Percentiles rank a stretch among this genome's conserved stretches.
Evolutionary conservation across 1,140 invertebrate species (phyloP).

Genomic region (Drosophila parabipectinata): DNA sequence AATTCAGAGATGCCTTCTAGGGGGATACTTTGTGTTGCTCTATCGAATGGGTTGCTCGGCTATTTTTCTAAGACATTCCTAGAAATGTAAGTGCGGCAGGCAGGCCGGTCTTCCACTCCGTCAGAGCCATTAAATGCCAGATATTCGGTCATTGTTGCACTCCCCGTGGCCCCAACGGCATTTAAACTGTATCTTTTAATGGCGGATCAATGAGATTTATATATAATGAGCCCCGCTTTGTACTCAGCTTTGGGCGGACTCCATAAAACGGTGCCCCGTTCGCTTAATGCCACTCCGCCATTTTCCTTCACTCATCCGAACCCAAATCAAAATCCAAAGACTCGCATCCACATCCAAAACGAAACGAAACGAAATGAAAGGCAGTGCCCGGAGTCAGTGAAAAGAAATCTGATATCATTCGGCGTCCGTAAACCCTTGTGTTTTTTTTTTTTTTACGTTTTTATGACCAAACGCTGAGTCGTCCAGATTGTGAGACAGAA

Average conservation of each 20-base stretch:
- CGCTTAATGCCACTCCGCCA: conserved; percentile 60
- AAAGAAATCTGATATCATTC: conserved; percentile 82
- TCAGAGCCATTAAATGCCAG: conserved; percentile 30
- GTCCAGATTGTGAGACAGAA: conserved; percentile 69
- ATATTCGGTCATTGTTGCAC: conserved; percentile 31
- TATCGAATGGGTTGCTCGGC: background rate
- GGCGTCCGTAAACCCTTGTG: conserved; percentile 61
- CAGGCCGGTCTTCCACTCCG: conserved; percentile 2
- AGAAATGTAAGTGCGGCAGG: conserved; percentile 37
- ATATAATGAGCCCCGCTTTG: conserved; percentile 64
- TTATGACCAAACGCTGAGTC: conserved; percentile 57
- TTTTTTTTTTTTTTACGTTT: conserved; percentile 37
- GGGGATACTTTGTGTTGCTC: conserved; percentile 24
- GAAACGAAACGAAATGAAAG: conserved; percentile 53
- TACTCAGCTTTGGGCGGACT: conserved; percentile 54
- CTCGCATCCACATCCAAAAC: conserved; percentile 28
- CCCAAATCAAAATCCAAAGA: conserved; percentile 23
- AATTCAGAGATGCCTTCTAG: background rate
- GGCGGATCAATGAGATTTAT: conserved; percentile 77
- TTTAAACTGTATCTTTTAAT: conserved; percentile 63
- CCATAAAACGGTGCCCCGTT: conserved; percentile 53
- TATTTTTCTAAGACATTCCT: conserved; percentile 17
- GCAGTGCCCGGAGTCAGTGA: conserved; percentile 28
- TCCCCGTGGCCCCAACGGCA: conserved; percentile 15
- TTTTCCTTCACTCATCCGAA: conserved; percentile 43